A percentile compares a stretch with the other conserved stretches of the same genome.
Evolutionary conservation across 2,888 invertebrate genomes (phyloP).

Genomic region (Eristalinus sepulchralis): DNA sequence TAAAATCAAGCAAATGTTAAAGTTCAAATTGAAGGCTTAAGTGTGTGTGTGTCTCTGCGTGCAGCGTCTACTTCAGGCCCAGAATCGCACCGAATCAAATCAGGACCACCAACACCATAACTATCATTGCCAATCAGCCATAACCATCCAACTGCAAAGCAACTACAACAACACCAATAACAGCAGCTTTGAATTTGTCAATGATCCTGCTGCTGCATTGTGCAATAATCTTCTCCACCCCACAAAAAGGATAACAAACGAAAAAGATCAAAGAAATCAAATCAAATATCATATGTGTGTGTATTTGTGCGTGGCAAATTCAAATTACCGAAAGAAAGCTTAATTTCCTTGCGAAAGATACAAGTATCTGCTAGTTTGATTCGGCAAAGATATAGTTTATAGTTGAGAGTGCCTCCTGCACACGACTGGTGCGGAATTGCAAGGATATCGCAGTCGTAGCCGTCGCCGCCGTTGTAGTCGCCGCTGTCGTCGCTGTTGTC

Average conservation of each 20-base stretch:
- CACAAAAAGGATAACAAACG: slow-evolving; percentile 48
- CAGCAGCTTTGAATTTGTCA: neutral
- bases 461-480: neutral
- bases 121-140: slow-evolving; percentile 23
- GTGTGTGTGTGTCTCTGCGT: slow-evolving; percentile 54
- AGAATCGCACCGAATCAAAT: slow-evolving; percentile 7
- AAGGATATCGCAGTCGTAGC: slow-evolving; percentile 7
- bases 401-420: slow-evolving; percentile 29
- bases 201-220: slow-evolving; percentile 37
- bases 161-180: slow-evolving; percentile 32
- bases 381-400: neutral
- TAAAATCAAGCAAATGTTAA: slow-evolving; percentile 51
- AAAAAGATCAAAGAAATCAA: slow-evolving; percentile 9
- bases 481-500: neutral
- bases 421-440: neutral
- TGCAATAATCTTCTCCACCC: slow-evolving; percentile 59
- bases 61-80: slow-evolving; percentile 28
- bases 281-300: neutral
- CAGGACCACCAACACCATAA: slow-evolving; percentile 41
- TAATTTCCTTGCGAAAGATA: slow-evolving; percentile 21
- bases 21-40: slow-evolving; percentile 55
- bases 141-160: slow-evolving; percentile 22
- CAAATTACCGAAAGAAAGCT: slow-evolving; percentile 56
- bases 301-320: slow-evolving; percentile 20
- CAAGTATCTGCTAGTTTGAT: neutral